A percentile compares a stretch with the other conserved stretches of the same genome.
Evolutionary conservation across 2,113 vertebrate genomes (phyloP).

Genomic region (Caranx melampygus): DNA sequence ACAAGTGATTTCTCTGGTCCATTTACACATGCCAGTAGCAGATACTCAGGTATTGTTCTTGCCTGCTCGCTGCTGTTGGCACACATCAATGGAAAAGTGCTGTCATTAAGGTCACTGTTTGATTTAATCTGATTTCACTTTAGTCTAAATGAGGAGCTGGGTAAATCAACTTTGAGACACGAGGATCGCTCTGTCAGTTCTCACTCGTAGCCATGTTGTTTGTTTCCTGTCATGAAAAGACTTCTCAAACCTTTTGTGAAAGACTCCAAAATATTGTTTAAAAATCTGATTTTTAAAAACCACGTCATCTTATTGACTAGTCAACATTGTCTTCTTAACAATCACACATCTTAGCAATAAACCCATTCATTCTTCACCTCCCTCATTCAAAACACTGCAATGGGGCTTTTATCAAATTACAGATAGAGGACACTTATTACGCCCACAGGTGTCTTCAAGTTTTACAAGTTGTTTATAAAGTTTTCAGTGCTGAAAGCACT

Average conservation of each 20-base stretch:
- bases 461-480: neutral
- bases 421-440: slow-evolving; percentile 37
- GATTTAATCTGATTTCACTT: slow-evolving; percentile 19
- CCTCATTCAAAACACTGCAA: slow-evolving; percentile 17
- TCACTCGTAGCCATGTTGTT: neutral
- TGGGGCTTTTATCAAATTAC: slow-evolving; percentile 38
- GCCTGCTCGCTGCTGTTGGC: slow-evolving; percentile 10
- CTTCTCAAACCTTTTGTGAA: no score
- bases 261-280: no score
- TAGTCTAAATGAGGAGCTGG: neutral
- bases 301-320: neutral
- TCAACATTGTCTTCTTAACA: slow-evolving; percentile 3
- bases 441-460: slow-evolving; percentile 25
- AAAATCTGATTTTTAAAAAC: neutral
- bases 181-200: neutral
- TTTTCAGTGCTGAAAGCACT: slow-evolving; percentile 13
- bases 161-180: neutral
- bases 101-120: neutral
- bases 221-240: neutral
- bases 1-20: slow-evolving; percentile 1
- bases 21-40: neutral
- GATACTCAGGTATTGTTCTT: slow-evolving; percentile 10
- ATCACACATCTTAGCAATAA: slow-evolving; percentile 1
- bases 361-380: slow-evolving; percentile 15
- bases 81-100: slow-evolving; percentile 15